Base-by-base conservation (phyloP, 1,140 invertebrate species). In the Portunus trituberculatus region DNA sequence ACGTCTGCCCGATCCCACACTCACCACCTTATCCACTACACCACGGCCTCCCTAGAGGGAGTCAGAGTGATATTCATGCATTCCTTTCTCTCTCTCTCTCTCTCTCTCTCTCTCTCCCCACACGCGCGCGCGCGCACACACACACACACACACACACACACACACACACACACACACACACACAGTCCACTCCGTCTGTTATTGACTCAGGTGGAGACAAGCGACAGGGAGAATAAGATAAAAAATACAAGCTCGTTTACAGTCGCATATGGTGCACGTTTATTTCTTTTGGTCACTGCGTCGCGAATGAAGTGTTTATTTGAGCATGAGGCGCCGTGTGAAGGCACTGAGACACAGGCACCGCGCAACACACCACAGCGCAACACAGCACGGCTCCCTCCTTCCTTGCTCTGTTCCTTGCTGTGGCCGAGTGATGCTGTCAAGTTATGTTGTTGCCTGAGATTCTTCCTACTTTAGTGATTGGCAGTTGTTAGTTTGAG, bases 111-210 rank as follows among this genome's bases (percentile, higher is more conserved):
- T 39, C 39, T 39, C 39, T 39, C 39, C 6, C n/a, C n/a, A n/a
- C n/a, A n/a, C n/a, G n/a, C n/a, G n/a, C n/a, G n/a, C n/a, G n/a
- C n/a, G 48, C 48, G 6, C 7, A 67, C 7, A 92, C 32, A 92
- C 0, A 92, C 8, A 52, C 29, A 3, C 20, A 28, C 20, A 32
- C 14, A 92, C 31, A 82, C 39, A 32, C 29, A 59, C 67, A 92
- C 90, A 92, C n/a, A 92, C 48, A 92, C 52, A 82, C 52, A 92
- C 52, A 92, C 91, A 92, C 52, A 92, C 91, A 59, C 48, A 92
- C 90, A 92, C 48, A 52, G 45, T 52, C 90, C 48, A 59, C 28
- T 88, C 87, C 20, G 25, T 29, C 87, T 31, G 32, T 39, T 88
- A 39, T 39, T 88, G 87, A 88, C 87, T 48, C 87, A 88, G 67